A percentile compares a stretch with the other conserved stretches of the same genome.
phyloP scores from a whole-genome alignment of 2,113 vertebrate genomes.

The Forbesichthys papilliferus region DNA sequence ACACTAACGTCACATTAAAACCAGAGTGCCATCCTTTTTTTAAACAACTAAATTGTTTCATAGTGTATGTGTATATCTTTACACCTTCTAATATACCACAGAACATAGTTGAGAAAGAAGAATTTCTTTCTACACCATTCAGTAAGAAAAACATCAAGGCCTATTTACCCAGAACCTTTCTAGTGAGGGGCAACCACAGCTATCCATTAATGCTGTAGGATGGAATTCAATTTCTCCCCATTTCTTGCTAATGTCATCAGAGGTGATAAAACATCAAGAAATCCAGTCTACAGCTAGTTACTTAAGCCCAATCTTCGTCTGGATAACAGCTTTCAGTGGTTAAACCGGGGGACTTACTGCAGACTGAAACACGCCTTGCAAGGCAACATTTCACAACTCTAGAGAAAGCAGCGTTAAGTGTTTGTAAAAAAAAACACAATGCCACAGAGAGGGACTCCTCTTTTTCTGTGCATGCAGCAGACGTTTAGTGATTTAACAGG shows the following conservation, averaged over 20 bases:
- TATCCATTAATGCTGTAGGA: conserved; percentile 27
- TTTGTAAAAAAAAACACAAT: conserved; percentile 23
- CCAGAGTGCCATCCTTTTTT: too few relatives aligned
- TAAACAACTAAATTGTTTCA: too few relatives aligned
- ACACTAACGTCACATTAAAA: too few relatives aligned
- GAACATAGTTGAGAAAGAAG: too few relatives aligned
- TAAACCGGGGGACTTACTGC: conserved; percentile 62
- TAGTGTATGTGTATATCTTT: conserved; percentile 8
- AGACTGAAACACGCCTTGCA: conserved; percentile 51
- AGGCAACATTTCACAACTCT: conserved; percentile 38
- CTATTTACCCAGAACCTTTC: conserved; percentile 25
- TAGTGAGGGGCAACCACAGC: conserved; percentile 26
- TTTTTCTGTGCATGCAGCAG: conserved; percentile 13
- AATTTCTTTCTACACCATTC: conserved; percentile 14
- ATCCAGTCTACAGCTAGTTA: conserved; percentile 72
- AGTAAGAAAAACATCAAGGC: conserved; percentile 32
- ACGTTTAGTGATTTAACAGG: conserved; percentile 4
- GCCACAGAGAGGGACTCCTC: conserved; percentile 10
- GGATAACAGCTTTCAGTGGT: conserved; percentile 66
- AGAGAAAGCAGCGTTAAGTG: conserved; percentile 10
- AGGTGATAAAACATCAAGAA: conserved; percentile 71
- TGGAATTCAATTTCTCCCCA: conserved; percentile 21
- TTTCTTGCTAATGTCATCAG: conserved; percentile 71
- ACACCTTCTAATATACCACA: too few relatives aligned
- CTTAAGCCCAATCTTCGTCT: conserved; percentile 67